Evolutionary conservation across 37 sponge, comb jelly and placozoan species (phyloP).

Genomic region (Geodia barretti): DNA sequence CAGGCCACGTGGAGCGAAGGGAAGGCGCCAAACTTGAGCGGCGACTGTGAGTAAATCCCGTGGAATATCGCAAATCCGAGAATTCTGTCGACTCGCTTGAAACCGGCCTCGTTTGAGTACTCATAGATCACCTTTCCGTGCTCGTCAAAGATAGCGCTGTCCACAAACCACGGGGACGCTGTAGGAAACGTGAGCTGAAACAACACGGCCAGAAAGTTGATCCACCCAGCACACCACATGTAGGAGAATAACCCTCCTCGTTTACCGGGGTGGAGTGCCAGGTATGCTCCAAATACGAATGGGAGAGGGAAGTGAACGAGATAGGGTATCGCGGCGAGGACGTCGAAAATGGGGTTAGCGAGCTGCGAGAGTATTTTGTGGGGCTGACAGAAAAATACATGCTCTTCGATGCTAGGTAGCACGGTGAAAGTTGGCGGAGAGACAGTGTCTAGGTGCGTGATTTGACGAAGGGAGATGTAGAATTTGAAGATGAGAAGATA

Average conservation of each 20-base stretch:
- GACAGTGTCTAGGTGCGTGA: slow-evolving; percentile 29
- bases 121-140: slow-evolving; percentile 51
- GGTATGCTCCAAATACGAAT: slow-evolving; percentile 63
- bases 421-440: slow-evolving; percentile 44
- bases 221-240: slow-evolving; percentile 91
- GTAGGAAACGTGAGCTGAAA: slow-evolving; percentile 81
- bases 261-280: slow-evolving; percentile 11
- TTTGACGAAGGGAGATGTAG: slow-evolving; percentile 41
- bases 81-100: slow-evolving; percentile 68
- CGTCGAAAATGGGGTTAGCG: slow-evolving; percentile 74
- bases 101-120: slow-evolving; percentile 74
- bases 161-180: slow-evolving; percentile 89
- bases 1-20: slow-evolving; percentile 88
- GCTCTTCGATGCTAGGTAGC: slow-evolving; percentile 61
- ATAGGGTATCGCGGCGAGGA: slow-evolving; percentile 85
- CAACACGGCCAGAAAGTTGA: slow-evolving; percentile 67
- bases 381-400: slow-evolving; percentile 72
- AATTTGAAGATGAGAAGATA: slow-evolving; percentile 66
- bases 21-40: slow-evolving; percentile 85
- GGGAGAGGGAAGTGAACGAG: slow-evolving; percentile 86
- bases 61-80: slow-evolving; percentile 73
- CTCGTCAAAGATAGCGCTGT: slow-evolving; percentile 68
- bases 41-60: slow-evolving; percentile 66
- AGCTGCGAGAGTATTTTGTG: slow-evolving; percentile 74
- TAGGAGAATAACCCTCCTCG: slow-evolving; percentile 48